A percentile compares a stretch with the other conserved stretches of the same genome.
Evolutionary conservation across 1,140 invertebrate genomes (phyloP).

Genomic region (Bilobella aurantiaca): DNA sequence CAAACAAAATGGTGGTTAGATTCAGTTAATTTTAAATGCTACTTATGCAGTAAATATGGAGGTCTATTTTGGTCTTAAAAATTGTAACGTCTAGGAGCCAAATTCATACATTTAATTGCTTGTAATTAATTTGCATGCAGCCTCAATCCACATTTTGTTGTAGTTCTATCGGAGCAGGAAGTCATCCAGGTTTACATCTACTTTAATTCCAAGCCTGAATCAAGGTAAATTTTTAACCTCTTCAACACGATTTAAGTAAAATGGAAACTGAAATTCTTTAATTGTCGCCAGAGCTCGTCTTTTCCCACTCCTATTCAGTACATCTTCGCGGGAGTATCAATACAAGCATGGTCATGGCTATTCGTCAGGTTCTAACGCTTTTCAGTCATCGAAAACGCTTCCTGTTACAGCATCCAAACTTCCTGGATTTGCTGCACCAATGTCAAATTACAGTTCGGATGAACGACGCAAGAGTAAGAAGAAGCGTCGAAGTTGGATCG

Average conservation of each 20-base stretch:
- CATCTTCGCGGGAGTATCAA: not conserved
- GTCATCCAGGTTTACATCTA: conserved; percentile 7
- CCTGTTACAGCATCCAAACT: not conserved
- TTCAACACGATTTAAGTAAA: too few relatives aligned
- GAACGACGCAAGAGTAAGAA: not conserved
- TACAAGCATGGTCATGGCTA: not conserved
- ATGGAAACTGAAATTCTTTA: not conserved
- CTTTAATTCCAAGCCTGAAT: not conserved
- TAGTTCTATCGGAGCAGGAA: not conserved
- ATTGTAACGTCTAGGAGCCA: too few relatives aligned
- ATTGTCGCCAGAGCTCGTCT: not conserved
- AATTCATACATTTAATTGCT: not conserved
- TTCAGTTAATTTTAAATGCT: too few relatives aligned
- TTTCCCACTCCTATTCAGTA: not conserved
- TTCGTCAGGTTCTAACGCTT: not conserved
- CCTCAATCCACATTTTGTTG: not conserved
- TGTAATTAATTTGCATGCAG: not conserved
- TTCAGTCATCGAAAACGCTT: not conserved
- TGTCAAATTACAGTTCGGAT: not conserved
- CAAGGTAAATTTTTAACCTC: not conserved
- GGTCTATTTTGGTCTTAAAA: too few relatives aligned
- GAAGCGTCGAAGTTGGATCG: not conserved
- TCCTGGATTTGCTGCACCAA: not conserved
- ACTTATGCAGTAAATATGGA: too few relatives aligned
- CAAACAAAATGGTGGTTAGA: conserved; percentile 9